Evolutionary conservation across 2,797 vertebrate species (phyloP).

Genomic region (Eurystomus glaucurus): DNA sequence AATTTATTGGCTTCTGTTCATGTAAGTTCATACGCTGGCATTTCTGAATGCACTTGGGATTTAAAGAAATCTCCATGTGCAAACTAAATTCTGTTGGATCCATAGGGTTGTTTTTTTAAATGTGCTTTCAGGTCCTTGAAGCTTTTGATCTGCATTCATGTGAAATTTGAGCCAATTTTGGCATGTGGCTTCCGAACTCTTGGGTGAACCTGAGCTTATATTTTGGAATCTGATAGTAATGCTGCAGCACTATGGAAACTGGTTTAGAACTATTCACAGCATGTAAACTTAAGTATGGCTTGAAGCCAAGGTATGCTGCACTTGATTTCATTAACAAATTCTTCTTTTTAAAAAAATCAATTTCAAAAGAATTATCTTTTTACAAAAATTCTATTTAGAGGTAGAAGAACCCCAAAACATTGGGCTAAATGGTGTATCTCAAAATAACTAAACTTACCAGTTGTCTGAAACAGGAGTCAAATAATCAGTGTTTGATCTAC

Average conservation of each 20-base stretch:
- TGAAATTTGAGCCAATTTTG: constrained; percentile 30
- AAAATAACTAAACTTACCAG: neutral
- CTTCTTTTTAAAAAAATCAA: neutral
- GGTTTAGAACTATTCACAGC: neutral
- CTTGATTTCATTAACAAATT: neutral
- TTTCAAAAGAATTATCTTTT: too few relatives aligned
- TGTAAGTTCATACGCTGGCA: neutral
- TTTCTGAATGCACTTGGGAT: neutral
- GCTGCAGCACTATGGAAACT: neutral
- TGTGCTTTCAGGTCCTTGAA: constrained; percentile 3
- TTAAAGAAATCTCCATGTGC: constrained; percentile 13
- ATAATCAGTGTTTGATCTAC: neutral
- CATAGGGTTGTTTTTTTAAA: neutral
- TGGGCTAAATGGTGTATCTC: neutral
- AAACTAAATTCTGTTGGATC: constrained; percentile 4
- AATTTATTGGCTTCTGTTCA: constrained; percentile 49
- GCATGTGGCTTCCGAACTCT: constrained; percentile 35
- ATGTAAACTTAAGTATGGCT: neutral
- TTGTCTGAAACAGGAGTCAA: neutral
- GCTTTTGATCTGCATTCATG: constrained; percentile 45
- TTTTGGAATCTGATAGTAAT: neutral
- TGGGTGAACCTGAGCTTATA: neutral
- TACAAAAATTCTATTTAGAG: neutral
- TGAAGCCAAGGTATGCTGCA: neutral
- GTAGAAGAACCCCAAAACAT: neutral